Evolutionary conservation across 2,113 vertebrate species (phyloP).

Genomic region (Tachysurus vachellii): DNA sequence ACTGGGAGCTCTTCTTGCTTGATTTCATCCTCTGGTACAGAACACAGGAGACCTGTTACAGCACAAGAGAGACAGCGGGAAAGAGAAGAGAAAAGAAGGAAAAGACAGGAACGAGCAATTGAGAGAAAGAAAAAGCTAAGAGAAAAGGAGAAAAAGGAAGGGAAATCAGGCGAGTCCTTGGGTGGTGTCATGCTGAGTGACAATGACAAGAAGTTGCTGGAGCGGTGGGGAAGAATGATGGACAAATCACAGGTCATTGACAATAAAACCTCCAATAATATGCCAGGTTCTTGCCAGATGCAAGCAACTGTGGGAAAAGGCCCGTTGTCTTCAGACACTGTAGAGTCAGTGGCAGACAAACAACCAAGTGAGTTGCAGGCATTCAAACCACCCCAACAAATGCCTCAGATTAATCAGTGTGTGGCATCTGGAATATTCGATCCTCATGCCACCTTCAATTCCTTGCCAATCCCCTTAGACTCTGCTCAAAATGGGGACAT

Average conservation of each 20-base stretch:
- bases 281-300: conserved; percentile 40
- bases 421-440: conserved; percentile 57
- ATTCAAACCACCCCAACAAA: conserved; percentile 46
- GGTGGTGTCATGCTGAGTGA: conserved; percentile 85
- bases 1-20: conserved; percentile 39
- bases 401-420: conserved; percentile 44
- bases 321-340: conserved; percentile 54
- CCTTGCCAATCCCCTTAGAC: conserved; percentile 63
- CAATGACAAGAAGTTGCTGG: conserved; percentile 85
- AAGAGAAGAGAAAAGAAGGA: conserved; percentile 85
- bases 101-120: conserved; percentile 82
- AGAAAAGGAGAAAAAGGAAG: conserved; percentile 78
- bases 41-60: conserved; percentile 81
- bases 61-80: conserved; percentile 90
- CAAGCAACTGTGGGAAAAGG: conserved; percentile 55
- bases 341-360: conserved; percentile 60
- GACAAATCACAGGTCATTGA: conserved; percentile 63
- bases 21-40: conserved; percentile 58
- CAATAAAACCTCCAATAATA: conserved; percentile 54
- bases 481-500: conserved; percentile 64
- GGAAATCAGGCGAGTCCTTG: conserved; percentile 70
- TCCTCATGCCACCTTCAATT: conserved; percentile 55
- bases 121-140: conserved; percentile 82
- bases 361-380: conserved; percentile 46
- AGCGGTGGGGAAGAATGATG: conserved; percentile 88